Evolutionary conservation across 2,113 vertebrate genomes (phyloP).

Genomic region (Heterochromis multidens): DNA sequence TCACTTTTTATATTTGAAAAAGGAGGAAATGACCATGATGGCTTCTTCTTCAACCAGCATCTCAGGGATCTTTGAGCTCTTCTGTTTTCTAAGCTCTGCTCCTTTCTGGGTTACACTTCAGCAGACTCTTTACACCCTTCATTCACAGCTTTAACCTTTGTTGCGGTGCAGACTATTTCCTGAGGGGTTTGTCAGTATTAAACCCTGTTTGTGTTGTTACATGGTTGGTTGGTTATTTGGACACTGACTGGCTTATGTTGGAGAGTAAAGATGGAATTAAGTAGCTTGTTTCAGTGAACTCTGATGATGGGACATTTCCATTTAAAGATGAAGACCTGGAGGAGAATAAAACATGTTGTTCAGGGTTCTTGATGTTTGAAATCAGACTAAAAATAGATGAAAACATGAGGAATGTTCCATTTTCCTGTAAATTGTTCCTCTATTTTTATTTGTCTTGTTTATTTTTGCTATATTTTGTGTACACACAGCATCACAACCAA

Average conservation of each 20-base stretch:
- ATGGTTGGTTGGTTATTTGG: slow-evolving; percentile 57
- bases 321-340: too few relatives aligned
- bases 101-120: slow-evolving; percentile 30
- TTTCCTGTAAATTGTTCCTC: too few relatives aligned
- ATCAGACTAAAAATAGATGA: too few relatives aligned
- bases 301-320: slow-evolving; percentile 64
- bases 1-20: not conserved
- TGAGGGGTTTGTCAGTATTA: slow-evolving; percentile 70
- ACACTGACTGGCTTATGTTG: slow-evolving; percentile 67
- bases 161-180: slow-evolving; percentile 45
- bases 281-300: slow-evolving; percentile 73
- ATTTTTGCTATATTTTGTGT: too few relatives aligned
- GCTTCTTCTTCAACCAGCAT: slow-evolving; percentile 29
- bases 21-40: not conserved
- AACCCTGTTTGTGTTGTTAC: slow-evolving; percentile 45
- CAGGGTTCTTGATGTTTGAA: too few relatives aligned
- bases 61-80: slow-evolving; percentile 26
- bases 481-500: too few relatives aligned
- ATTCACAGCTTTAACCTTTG: slow-evolving; percentile 46
- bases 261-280: slow-evolving; percentile 54
- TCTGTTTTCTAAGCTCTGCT: slow-evolving; percentile 23
- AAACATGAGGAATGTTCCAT: too few relatives aligned
- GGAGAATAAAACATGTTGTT: too few relatives aligned
- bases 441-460: too few relatives aligned
- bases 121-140: slow-evolving; percentile 33